phyloP scores from a whole-genome alignment of 23 tunicate species.

The Trididemnum clinides region DNA sequence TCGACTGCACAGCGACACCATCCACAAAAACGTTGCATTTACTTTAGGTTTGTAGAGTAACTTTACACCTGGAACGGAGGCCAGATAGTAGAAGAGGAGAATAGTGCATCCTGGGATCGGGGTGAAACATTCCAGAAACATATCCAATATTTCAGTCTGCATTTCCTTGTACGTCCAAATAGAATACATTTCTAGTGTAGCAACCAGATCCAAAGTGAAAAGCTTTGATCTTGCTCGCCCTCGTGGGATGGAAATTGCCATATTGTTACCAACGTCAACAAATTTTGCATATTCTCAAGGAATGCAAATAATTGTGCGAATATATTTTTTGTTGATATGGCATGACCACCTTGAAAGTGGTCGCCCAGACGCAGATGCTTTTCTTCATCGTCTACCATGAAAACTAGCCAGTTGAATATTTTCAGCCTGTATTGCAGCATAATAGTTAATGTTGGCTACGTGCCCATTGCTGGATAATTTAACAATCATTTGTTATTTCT shows the following conservation, averaged over 20 bases:
- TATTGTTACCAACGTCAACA: background rate
- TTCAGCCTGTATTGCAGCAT: too few species aligned
- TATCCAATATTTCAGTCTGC: background rate
- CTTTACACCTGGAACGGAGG: background rate
- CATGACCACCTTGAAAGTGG: background rate
- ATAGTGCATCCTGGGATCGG: background rate
- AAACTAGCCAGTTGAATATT: too few species aligned
- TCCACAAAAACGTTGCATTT: too few species aligned
- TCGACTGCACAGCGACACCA: background rate
- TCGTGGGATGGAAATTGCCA: background rate
- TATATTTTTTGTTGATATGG: background rate
- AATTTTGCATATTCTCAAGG: background rate
- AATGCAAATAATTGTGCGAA: background rate
- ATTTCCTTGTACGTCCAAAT: background rate
- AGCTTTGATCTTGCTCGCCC: background rate
- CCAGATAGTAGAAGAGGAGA: background rate
- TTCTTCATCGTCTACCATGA: too few species aligned
- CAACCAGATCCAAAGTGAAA: background rate
- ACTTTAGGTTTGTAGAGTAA: background rate
- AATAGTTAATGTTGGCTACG: too few species aligned
- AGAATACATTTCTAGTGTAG: background rate
- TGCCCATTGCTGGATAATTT: too few species aligned
- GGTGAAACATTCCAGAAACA: background rate
- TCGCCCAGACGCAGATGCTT: too few species aligned
- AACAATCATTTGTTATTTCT: too few species aligned